These are phyloP conservation scores for Sciurus vulgaris DNA, from an alignment of 2,797 vertebrate genomes.

Conservation along the genomic window DNA sequence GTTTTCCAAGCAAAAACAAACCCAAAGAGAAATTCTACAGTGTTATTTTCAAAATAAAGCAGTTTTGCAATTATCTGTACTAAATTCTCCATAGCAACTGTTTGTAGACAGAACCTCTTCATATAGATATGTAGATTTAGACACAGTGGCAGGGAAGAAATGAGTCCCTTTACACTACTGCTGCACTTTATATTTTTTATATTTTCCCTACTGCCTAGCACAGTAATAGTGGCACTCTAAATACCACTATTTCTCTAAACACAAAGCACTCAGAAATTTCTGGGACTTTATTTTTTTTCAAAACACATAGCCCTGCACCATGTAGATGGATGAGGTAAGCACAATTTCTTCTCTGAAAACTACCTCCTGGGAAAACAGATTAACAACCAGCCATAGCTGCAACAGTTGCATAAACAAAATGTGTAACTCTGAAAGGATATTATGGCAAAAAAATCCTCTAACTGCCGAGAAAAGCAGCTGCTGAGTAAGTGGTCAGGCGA, in stretches of 20 bases:
- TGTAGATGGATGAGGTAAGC: background rate
- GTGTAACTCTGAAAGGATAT: background rate
- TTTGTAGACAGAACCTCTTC: background rate
- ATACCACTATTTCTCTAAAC: background rate
- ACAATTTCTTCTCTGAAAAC: background rate
- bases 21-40: background rate
- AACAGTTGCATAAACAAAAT: background rate
- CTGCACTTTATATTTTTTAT: background rate
- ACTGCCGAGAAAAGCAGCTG: background rate
- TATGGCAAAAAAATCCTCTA: background rate
- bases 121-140: background rate
- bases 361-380: background rate
- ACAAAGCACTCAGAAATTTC: background rate
- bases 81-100: background rate
- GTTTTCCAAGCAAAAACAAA: background rate
- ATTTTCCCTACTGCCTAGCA: background rate
- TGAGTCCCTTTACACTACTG: background rate
- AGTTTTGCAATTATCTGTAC: background rate
- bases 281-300: background rate
- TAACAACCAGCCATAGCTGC: background rate
- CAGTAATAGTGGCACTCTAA: background rate
- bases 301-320: background rate
- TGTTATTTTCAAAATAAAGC: constrained; percentile 32
- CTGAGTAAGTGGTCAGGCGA: background rate
- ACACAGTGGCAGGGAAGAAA: background rate